Conservation (phyloP, 2,113 vertebrate genomes). For the Ramphastos sulfuratus region DNA sequence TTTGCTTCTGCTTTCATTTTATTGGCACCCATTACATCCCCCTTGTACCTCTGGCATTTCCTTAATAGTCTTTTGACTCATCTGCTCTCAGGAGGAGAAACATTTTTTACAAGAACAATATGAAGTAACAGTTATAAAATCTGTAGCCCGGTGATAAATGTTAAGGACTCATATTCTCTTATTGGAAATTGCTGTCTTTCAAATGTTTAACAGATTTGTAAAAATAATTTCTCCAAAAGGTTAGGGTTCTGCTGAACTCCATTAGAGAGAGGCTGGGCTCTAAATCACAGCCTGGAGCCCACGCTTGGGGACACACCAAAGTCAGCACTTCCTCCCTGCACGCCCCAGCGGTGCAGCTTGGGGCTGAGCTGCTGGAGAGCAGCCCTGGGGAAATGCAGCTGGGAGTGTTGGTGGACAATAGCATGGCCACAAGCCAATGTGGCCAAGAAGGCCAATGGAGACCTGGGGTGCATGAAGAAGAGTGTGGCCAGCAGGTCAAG, state of each 20-base stretch:
- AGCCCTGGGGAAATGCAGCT: too few relatives aligned
- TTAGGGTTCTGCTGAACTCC: slow-evolving; percentile 38
- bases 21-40: slow-evolving; percentile 11
- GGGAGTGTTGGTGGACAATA: too few relatives aligned
- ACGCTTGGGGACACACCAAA: neutral
- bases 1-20: slow-evolving; percentile 31
- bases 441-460: too few relatives aligned
- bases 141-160: slow-evolving; percentile 52
- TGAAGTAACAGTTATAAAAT: slow-evolving; percentile 64
- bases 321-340: slow-evolving; percentile 28
- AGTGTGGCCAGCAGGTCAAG: too few relatives aligned
- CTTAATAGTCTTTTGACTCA: slow-evolving; percentile 50
- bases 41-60: slow-evolving; percentile 29
- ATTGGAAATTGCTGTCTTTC: slow-evolving; percentile 66
- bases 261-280: neutral
- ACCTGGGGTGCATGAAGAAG: too few relatives aligned
- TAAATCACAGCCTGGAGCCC: slow-evolving; percentile 33
- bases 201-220: slow-evolving; percentile 71
- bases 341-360: too few relatives aligned
- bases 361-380: too few relatives aligned
- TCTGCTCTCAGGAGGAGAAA: slow-evolving; percentile 56
- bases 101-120: slow-evolving; percentile 54
- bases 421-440: too few relatives aligned
- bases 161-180: slow-evolving; percentile 50
- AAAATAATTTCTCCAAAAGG: slow-evolving; percentile 70